Conservation (phyloP, 2,888 invertebrate genomes). For the Aplocera efformata region DNA sequence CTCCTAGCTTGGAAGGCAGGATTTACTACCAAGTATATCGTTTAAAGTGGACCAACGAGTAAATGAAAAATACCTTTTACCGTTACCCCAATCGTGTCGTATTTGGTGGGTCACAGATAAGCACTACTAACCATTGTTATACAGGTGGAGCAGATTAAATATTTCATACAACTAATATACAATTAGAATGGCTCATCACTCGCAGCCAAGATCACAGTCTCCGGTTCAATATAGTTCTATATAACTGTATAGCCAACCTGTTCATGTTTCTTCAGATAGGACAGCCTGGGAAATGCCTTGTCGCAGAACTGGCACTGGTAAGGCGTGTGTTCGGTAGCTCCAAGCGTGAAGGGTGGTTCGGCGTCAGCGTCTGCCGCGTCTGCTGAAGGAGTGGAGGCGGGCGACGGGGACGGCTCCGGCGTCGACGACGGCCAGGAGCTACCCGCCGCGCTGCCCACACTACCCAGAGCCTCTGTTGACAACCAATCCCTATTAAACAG, state of each 20-base stretch:
- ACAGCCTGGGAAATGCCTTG: slow-evolving; percentile 92
- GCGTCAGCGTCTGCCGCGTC: slow-evolving; percentile 83
- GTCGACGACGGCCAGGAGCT: slow-evolving; percentile 86
- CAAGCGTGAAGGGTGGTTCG: slow-evolving; percentile 84
- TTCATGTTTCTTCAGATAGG: slow-evolving; percentile 94
- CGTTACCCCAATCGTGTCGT: no score
- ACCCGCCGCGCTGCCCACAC: slow-evolving; percentile 82
- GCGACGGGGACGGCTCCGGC: slow-evolving; percentile 81
- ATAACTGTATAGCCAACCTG: slow-evolving; percentile 87
- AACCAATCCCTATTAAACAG: slow-evolving; percentile 1
- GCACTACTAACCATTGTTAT: no score
- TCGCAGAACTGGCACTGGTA: slow-evolving; percentile 96
- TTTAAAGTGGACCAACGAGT: no score
- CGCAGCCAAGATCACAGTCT: no score
- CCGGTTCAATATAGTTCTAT: no score
- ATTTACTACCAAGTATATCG: no score
- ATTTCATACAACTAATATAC: no score
- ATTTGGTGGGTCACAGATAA: no score
- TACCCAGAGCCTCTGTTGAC: slow-evolving; percentile 82
- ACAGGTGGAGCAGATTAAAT: no score
- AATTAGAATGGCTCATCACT: no score
- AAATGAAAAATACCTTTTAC: no score
- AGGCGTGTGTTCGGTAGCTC: slow-evolving; percentile 87
- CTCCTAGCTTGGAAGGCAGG: no score
- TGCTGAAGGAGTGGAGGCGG: slow-evolving; percentile 83